A percentile compares a stretch with the other conserved stretches of the same genome.
These are phyloP conservation scores for Natrix natrix DNA, from an alignment of 2,797 vertebrate genomes.

Conservation along the genomic window DNA sequence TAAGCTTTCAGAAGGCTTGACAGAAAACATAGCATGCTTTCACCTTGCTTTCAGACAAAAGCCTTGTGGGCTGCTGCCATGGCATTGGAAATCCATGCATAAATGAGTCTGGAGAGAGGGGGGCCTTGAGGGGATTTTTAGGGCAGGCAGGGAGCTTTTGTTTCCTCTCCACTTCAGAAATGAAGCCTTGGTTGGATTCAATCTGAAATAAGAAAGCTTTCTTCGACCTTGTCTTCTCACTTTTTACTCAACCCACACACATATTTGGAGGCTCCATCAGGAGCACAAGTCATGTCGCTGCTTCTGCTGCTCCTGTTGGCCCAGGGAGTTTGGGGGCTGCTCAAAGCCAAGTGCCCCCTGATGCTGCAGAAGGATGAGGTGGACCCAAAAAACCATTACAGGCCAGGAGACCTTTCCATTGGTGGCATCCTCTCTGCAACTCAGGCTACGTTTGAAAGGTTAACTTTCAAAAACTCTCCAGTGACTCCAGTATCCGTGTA, in stretches of 20 bases:
- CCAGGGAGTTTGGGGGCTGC: too few species aligned
- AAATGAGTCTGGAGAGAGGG: too few species aligned
- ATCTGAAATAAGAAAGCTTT: neutral
- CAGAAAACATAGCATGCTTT: neutral
- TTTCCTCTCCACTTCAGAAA: neutral
- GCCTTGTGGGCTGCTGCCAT: neutral
- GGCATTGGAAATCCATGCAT: neutral
- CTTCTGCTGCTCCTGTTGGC: too few species aligned
- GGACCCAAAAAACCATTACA: too few species aligned
- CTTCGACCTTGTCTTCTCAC: neutral
- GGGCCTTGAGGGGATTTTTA: neutral
- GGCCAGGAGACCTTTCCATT: too few species aligned
- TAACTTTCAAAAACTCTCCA: too few species aligned
- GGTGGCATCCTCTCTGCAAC: too few species aligned
- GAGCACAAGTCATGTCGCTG: too few species aligned
- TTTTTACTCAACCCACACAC: neutral
- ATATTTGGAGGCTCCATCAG: neutral
- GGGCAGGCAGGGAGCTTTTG: neutral
- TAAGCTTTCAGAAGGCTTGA: neutral
- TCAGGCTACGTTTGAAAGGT: too few species aligned
- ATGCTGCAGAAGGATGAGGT: too few species aligned
- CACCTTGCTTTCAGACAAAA: neutral
- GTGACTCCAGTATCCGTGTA: neutral
- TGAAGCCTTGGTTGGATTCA: neutral
- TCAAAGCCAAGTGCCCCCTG: too few species aligned